A percentile compares a stretch with the other conserved stretches of the same genome.
Conservation (phyloP, 1,140 invertebrate species). For the Marisa cornuarietis region DNA sequence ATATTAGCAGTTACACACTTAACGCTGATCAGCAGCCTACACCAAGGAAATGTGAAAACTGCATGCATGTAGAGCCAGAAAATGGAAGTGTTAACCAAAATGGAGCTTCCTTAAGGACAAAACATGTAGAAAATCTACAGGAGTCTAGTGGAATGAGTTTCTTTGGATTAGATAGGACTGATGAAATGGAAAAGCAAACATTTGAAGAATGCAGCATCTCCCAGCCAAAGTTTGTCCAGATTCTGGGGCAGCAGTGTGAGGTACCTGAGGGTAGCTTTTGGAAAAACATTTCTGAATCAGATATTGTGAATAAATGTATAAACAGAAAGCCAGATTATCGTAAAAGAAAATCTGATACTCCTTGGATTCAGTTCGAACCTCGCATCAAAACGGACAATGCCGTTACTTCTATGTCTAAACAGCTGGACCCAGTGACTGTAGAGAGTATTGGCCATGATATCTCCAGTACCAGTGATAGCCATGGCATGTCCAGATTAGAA, state of each 20-base stretch:
- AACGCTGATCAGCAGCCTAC: neutral
- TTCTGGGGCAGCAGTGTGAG: conserved; percentile 18
- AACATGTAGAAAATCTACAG: no score
- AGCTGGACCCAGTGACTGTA: no score
- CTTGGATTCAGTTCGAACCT: no score
- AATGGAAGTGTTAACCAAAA: no score
- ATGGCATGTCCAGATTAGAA: no score
- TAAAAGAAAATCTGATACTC: conserved; percentile 9
- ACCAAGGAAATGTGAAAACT: neutral
- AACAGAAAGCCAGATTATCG: neutral
- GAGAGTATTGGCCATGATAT: no score
- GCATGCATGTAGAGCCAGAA: no score
- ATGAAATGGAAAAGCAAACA: neutral
- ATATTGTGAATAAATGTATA: conserved; percentile 11
- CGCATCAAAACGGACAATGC: no score
- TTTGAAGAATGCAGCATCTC: neutral
- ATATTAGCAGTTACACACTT: neutral
- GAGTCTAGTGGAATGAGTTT: neutral
- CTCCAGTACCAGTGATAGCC: no score
- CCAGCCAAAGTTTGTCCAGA: conserved; percentile 12
- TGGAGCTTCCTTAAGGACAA: neutral
- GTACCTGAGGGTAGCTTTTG: conserved; percentile 41
- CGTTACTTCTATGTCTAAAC: no score
- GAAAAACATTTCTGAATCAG: conserved; percentile 34
- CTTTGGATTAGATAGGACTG: conserved; percentile 10